phyloP scores from a whole-genome alignment of 2,797 vertebrate genomes.

The Acridotheres tristis region DNA sequence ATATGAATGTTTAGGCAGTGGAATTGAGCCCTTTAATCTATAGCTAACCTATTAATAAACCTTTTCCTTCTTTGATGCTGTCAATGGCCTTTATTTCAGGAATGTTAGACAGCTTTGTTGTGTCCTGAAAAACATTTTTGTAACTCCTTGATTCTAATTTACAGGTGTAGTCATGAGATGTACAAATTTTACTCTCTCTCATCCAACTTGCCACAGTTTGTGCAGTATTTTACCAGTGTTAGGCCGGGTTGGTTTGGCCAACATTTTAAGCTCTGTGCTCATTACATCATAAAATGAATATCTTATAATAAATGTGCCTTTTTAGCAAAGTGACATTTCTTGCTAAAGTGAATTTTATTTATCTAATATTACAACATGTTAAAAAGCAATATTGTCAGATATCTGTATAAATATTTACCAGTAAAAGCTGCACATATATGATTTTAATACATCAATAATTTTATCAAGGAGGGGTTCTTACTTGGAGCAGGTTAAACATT shows the following conservation, averaged over 20 bases:
- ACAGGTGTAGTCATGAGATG: not conserved
- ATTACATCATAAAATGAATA: not conserved
- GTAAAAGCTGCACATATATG: not conserved
- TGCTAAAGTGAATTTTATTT: not conserved
- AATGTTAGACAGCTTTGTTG: not conserved
- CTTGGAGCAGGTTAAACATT: not conserved
- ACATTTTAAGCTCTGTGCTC: not conserved
- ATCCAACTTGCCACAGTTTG: not conserved
- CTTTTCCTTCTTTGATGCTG: not conserved
- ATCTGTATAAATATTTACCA: not conserved
- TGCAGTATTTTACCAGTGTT: not conserved
- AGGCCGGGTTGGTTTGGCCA: not conserved
- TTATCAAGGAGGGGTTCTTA: not conserved
- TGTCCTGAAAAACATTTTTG: not conserved
- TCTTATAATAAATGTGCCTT: not conserved
- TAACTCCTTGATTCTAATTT: not conserved
- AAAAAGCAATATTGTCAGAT: not conserved
- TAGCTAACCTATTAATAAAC: not conserved
- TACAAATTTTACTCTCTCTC: not conserved
- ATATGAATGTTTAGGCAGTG: not conserved
- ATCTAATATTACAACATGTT: not conserved
- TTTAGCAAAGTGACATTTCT: not conserved
- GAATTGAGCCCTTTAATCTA: not conserved
- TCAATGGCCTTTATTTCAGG: not conserved
- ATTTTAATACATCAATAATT: not conserved